Evolutionary conservation across 2,797 vertebrate species (phyloP).

Genomic region (Geotrypetes seraphini): DNA sequence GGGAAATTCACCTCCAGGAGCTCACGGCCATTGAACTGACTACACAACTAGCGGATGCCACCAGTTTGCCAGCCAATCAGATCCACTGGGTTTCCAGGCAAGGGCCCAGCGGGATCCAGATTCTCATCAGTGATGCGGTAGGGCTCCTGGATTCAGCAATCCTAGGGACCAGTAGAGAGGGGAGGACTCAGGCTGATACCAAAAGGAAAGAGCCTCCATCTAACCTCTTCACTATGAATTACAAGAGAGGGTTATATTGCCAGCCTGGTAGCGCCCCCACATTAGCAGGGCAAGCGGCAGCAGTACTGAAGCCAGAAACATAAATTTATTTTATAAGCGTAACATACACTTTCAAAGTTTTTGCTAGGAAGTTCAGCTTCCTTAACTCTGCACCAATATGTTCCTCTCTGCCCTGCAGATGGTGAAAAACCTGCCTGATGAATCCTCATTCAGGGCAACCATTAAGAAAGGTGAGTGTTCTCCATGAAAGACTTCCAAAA

Average conservation of each 20-base stretch:
- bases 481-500: no score
- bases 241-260: fast-evolving
- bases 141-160: not conserved
- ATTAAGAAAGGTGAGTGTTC: slow-evolving; percentile 23
- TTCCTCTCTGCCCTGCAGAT: slow-evolving; percentile 6
- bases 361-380: no score
- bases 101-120: slow-evolving; percentile 20
- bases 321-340: no score
- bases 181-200: not conserved
- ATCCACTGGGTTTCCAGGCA: slow-evolving; percentile 18
- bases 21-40: slow-evolving; percentile 20
- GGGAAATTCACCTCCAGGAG: slow-evolving; percentile 32
- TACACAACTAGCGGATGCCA: slow-evolving; percentile 27
- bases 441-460: slow-evolving; percentile 27
- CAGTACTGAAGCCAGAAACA: no score
- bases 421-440: slow-evolving; percentile 27
- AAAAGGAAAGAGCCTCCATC: not conserved
- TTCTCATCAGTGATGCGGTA: slow-evolving; percentile 33
- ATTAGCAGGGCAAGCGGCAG: no score
- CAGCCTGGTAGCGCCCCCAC: no score
- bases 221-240: no score
- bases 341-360: no score
- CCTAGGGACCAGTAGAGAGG: no score
- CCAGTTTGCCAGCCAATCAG: slow-evolving; percentile 24
- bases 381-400: not conserved